A percentile compares a stretch with the other conserved stretches of the same genome.
These are phyloP conservation scores for Holothuria glaberrima DNA, from an alignment of 35 echinoderm and acorn worm species.

Conservation along the genomic window DNA sequence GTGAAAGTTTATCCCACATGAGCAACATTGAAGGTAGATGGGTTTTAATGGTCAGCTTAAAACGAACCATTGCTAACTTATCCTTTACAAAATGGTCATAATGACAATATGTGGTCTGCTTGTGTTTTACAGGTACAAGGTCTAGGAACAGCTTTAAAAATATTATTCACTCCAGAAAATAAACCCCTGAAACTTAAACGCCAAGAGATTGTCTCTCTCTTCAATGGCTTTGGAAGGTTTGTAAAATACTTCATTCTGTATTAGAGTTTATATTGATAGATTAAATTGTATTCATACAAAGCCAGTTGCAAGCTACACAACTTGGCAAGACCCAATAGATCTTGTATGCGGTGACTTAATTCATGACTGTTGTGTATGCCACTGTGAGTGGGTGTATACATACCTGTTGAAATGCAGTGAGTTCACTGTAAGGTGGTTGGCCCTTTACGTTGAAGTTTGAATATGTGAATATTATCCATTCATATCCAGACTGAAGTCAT, in stretches of 20 bases:
- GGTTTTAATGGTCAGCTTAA: too few relatives aligned
- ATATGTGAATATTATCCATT: neutral
- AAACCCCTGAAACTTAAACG: constrained; percentile 69
- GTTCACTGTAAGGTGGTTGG: neutral
- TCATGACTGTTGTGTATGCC: neutral
- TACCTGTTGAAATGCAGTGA: neutral
- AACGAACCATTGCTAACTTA: too few relatives aligned
- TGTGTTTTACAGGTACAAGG: constrained; percentile 72
- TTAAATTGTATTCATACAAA: neutral
- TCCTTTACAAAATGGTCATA: too few relatives aligned
- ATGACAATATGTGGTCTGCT: too few relatives aligned
- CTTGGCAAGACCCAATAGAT: neutral
- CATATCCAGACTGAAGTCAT: too few relatives aligned
- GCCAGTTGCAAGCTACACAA: neutral
- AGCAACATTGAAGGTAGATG: too few relatives aligned
- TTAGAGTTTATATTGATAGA: neutral
- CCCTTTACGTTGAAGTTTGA: neutral
- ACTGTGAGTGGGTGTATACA: neutral
- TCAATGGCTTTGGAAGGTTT: constrained; percentile 89
- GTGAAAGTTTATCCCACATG: too few relatives aligned
- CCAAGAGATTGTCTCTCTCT: constrained; percentile 80
- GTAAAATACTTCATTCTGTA: neutral
- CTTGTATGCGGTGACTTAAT: too few relatives aligned
- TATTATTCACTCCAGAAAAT: constrained; percentile 75
- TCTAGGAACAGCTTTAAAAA: constrained; percentile 92